A percentile compares a stretch with the other conserved stretches of the same genome.
These are phyloP conservation scores for Drosophila recens DNA, from an alignment of 2,888 invertebrate species.

Conservation along the genomic window DNA sequence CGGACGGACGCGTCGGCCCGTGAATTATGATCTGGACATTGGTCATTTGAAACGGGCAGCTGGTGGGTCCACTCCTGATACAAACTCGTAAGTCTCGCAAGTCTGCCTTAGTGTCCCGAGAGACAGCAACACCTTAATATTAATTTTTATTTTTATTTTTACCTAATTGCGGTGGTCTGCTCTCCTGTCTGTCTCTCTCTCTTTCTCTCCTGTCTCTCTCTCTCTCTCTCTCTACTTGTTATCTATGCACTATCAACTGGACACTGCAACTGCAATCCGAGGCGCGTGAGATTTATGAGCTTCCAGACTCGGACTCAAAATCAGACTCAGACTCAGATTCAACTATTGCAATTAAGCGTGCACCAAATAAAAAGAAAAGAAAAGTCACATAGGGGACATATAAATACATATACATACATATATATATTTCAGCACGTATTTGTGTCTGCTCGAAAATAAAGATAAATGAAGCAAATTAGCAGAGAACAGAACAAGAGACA, in stretches of 20 bases:
- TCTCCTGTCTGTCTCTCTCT: neutral
- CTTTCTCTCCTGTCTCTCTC: too few species aligned
- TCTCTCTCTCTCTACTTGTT: slow-evolving; percentile 14
- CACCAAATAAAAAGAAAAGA: neutral
- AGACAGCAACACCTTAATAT: slow-evolving; percentile 7
- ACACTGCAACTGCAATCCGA: slow-evolving; percentile 64
- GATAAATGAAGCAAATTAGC: slow-evolving; percentile 72
- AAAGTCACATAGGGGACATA: slow-evolving; percentile 37
- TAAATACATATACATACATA: slow-evolving; percentile 6
- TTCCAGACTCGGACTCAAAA: slow-evolving; percentile 32
- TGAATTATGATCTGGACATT: slow-evolving; percentile 73
- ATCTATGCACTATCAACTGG: slow-evolving; percentile 68
- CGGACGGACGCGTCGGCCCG: neutral
- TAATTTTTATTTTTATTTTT: slow-evolving; percentile 7
- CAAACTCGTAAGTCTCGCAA: too few species aligned
- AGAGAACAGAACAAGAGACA: neutral
- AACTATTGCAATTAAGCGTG: slow-evolving; percentile 58
- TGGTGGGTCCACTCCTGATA: slow-evolving; percentile 40
- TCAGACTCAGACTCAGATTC: slow-evolving; percentile 28
- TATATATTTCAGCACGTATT: slow-evolving; percentile 11
- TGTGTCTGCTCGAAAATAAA: slow-evolving; percentile 26
- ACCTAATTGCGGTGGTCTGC: slow-evolving; percentile 51
- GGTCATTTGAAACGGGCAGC: slow-evolving; percentile 65
- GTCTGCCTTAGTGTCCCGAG: slow-evolving; percentile 1
- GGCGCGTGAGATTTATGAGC: slow-evolving; percentile 75